These are phyloP conservation scores for Bombus picipes DNA, from an alignment of 1,140 invertebrate genomes.

Conservation along the genomic window DNA sequence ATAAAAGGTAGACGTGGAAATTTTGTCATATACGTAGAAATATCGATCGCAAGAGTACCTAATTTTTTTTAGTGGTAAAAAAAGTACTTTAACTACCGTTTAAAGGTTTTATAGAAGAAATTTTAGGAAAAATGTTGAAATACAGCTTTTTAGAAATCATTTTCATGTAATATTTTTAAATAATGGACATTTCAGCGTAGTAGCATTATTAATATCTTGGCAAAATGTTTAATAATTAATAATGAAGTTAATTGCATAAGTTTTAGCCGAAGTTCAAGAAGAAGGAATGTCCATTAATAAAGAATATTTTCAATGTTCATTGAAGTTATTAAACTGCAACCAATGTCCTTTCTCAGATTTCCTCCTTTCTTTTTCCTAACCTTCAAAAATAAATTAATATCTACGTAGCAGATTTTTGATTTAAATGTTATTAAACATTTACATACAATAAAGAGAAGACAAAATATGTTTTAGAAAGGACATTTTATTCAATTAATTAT, in stretches of 20 bases:
- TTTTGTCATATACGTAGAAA: constrained; percentile 25
- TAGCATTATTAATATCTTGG: constrained; percentile 20
- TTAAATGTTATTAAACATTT: not conserved
- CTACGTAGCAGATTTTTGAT: not conserved
- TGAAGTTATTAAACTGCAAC: not conserved
- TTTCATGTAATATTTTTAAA: constrained; percentile 13
- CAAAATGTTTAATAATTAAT: constrained; percentile 26
- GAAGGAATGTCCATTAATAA: constrained; percentile 27
- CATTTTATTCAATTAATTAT: too few relatives aligned
- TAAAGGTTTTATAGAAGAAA: constrained; percentile 16
- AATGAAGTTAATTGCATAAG: constrained; percentile 14
- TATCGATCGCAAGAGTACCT: constrained; percentile 33
- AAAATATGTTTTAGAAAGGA: not conserved
- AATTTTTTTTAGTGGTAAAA: constrained; percentile 28
- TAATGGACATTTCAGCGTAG: constrained; percentile 9
- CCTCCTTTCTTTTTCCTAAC: not conserved
- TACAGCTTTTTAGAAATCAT: constrained; percentile 41
- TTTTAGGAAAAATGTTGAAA: constrained; percentile 24
- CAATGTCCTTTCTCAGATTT: not conserved
- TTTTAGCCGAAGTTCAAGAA: constrained; percentile 12
- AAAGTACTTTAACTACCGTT: constrained; percentile 12
- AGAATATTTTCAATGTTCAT: constrained; percentile 27
- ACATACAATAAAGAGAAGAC: not conserved
- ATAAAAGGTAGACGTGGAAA: constrained; percentile 2
- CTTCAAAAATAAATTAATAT: not conserved